Conservation (phyloP, 2,797 vertebrate species). For the Cryptoprocta ferox region DNA sequence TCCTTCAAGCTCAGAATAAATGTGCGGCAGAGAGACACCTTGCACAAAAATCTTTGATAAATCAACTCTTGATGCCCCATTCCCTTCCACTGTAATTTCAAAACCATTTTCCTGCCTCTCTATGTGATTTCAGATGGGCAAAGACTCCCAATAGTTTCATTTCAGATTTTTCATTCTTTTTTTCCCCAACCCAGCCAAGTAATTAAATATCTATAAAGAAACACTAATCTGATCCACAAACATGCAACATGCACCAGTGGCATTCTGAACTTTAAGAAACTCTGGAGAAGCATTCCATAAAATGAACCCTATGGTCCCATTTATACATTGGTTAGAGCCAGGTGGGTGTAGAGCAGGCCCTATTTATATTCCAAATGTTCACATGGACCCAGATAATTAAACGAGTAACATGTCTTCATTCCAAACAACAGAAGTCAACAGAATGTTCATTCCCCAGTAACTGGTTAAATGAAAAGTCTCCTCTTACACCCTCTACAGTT, state of each 20-base stretch:
- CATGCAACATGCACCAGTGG: not conserved
- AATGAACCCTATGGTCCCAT: not conserved
- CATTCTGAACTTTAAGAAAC: not conserved
- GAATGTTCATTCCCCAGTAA: not conserved
- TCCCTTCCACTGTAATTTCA: not conserved
- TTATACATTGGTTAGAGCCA: not conserved
- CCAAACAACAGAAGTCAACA: constrained; percentile 35
- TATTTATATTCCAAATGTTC: constrained; percentile 12
- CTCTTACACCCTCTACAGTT: not conserved
- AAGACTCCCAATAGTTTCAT: constrained; percentile 46
- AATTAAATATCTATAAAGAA: constrained; percentile 67
- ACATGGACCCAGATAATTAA: not conserved
- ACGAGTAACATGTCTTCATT: not conserved
- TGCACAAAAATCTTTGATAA: not conserved
- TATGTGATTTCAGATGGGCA: not conserved
- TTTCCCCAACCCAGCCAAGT: constrained; percentile 6
- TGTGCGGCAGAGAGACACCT: not conserved
- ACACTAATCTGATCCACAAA: constrained; percentile 16
- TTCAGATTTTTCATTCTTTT: constrained; percentile 4
- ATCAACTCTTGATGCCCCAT: not conserved
- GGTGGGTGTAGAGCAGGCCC: not conserved
- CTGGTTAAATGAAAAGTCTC: constrained; percentile 29
- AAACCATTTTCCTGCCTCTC: constrained; percentile 20
- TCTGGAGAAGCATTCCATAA: not conserved
- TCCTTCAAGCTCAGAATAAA: not conserved